phyloP scores from a whole-genome alignment of 2,797 vertebrate species.

The Sarcophilus harrisii region DNA sequence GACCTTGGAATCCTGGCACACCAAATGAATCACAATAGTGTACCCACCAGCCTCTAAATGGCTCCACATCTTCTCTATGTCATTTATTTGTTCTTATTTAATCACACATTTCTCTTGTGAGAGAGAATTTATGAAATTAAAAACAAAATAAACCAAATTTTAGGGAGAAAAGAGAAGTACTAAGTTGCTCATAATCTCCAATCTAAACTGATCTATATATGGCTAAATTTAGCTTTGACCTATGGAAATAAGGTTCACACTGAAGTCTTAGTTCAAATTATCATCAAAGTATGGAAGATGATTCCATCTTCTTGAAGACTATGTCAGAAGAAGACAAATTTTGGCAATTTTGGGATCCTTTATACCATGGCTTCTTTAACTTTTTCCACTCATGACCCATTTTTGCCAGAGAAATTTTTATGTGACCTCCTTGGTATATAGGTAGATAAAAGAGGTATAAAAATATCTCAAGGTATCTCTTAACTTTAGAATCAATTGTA shows the following conservation, averaged over 20 bases:
- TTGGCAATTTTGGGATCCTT: neutral
- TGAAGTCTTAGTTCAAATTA: neutral
- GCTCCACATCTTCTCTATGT: neutral
- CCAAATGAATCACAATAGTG: too few species aligned
- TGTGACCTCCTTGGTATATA: too few species aligned
- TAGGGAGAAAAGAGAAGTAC: neutral
- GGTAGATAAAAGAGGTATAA: too few species aligned
- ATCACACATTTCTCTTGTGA: neutral
- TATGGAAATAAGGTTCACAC: neutral
- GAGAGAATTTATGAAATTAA: neutral
- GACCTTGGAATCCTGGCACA: too few species aligned
- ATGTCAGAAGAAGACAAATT: neutral
- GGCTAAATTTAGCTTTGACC: too few species aligned
- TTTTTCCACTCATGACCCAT: too few species aligned
- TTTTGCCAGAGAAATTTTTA: too few species aligned
- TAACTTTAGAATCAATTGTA: too few species aligned
- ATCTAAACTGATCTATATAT: neutral
- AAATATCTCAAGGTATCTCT: too few species aligned
- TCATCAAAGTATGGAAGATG: neutral
- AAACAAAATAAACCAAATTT: neutral
- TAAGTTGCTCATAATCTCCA: neutral
- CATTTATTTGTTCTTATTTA: neutral
- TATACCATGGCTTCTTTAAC: too few species aligned
- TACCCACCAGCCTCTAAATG: too few species aligned
- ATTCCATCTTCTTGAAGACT: neutral